Evolutionary conservation across 2,888 invertebrate species (phyloP), one percentile per base, ranked within the genome.

Genomic region (Glaucopsyche alexis): DNA sequence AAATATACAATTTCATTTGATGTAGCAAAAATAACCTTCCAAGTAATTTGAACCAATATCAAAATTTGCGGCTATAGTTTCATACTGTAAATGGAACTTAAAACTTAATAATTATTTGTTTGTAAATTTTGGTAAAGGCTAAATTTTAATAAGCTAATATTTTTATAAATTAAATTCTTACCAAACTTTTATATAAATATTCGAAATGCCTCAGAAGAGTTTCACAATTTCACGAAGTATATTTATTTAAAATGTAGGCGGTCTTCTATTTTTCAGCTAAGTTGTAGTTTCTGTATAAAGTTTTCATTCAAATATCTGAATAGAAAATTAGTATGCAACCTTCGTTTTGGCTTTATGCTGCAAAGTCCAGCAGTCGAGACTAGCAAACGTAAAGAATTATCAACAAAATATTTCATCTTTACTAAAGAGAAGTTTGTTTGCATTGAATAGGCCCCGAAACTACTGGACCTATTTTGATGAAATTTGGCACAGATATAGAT

Each of bases 301-400:
- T 55, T 55, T 55, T 55, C 55, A 16, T 55, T 55, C 19, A 55
- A 55, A 55, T 55, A 19, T 55, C 19, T 55, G 55, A 55, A 55
- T 55, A 11, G 5, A 55, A 55, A 55, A 55, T 55, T 55, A 9
- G 55, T 55, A 55, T 55, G 19, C 55, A 55, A 19, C 55, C 19
- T 9, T 19, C 55, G 55, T 11, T 55, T 55, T 4, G 19, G 55
- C 4, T 19, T 55, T 8, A 8, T 42, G 42, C 2, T 19, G 55
- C 19, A 19, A 1, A 55, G 42, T 42, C 42, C 42, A 42, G 42
- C 16, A 55, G 11, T 55, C 19, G 19, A 55, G 9, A 9, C 3
- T 19, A 19, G 11, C 19, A 9, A 7, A 42, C 6, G 6, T 3
- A 7, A 7, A 29, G 29, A 29, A 42, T 42, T 42, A 1, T 42